Evolutionary conservation across 2,113 vertebrate genomes (phyloP).

Genomic region (Sinosuthora webbiana): DNA sequence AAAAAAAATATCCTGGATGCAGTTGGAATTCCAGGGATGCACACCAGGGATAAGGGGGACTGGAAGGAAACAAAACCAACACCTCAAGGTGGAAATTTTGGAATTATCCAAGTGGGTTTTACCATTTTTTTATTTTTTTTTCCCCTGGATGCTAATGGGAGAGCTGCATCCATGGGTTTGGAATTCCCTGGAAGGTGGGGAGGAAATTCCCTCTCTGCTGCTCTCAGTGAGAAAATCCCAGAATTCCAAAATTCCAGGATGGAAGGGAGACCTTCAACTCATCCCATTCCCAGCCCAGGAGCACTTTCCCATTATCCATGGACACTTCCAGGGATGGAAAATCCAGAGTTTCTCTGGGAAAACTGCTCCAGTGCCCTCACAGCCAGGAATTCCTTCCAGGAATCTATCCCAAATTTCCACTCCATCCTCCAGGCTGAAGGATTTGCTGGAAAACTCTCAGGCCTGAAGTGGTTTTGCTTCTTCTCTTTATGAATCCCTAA

Average conservation of each 20-base stretch:
- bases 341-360: neutral
- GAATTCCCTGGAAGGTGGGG: neutral
- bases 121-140: rapidly evolving
- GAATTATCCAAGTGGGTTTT: neutral
- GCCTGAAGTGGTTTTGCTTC: neutral
- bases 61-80: neutral
- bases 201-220: neutral
- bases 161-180: neutral
- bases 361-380: neutral
- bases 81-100: rapidly evolving
- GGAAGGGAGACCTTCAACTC: neutral
- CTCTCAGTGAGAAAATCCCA: neutral
- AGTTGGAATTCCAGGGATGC: neutral
- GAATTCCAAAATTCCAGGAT: neutral
- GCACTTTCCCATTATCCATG: rapidly evolving
- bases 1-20: neutral
- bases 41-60: rapidly evolving
- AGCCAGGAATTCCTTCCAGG: neutral
- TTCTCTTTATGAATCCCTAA: neutral
- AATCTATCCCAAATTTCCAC: neutral
- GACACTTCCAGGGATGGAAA: neutral
- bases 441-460: neutral
- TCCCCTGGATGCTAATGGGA: neutral
- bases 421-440: rapidly evolving
- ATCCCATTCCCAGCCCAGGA: neutral